These are phyloP conservation scores for Drepana falcataria DNA, from an alignment of 2,888 invertebrate species.

Conservation along the genomic window DNA sequence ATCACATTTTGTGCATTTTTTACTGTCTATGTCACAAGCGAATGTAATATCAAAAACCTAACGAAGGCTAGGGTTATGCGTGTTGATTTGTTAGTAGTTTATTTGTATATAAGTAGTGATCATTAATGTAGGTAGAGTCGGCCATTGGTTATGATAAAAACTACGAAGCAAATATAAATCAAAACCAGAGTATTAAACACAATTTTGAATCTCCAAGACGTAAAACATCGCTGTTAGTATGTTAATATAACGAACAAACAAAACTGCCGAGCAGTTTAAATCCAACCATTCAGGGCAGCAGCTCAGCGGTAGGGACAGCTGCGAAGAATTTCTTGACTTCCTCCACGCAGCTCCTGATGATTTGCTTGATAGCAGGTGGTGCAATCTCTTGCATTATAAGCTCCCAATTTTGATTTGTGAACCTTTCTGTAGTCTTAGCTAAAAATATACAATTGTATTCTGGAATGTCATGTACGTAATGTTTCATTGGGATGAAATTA, in stretches of 20 bases:
- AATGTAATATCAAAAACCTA: no score
- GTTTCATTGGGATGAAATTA: no score
- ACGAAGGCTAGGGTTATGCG: no score
- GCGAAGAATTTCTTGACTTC: constrained; percentile 56
- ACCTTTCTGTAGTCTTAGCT: constrained; percentile 63
- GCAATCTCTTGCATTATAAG: constrained; percentile 71
- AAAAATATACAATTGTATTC: constrained; percentile 31
- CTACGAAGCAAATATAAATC: no score
- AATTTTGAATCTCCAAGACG: no score
- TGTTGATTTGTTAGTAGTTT: no score
- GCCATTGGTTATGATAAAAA: no score
- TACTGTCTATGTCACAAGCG: no score
- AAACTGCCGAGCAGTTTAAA: not conserved
- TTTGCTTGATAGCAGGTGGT: constrained; percentile 58
- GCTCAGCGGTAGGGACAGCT: constrained; percentile 43
- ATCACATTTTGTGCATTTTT: no score
- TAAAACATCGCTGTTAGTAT: not conserved
- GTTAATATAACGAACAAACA: not conserved
- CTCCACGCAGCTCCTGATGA: constrained; percentile 57
- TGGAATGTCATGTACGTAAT: constrained; percentile 7
- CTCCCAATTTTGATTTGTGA: constrained; percentile 70
- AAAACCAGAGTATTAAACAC: no score
- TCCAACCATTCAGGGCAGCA: constrained; percentile 53
- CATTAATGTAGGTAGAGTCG: no score
- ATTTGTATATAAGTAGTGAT: no score